Evolutionary conservation across 2,888 invertebrate genomes (phyloP), one percentile per base, ranked within the genome.

Genomic region (Archips crataeganus): DNA sequence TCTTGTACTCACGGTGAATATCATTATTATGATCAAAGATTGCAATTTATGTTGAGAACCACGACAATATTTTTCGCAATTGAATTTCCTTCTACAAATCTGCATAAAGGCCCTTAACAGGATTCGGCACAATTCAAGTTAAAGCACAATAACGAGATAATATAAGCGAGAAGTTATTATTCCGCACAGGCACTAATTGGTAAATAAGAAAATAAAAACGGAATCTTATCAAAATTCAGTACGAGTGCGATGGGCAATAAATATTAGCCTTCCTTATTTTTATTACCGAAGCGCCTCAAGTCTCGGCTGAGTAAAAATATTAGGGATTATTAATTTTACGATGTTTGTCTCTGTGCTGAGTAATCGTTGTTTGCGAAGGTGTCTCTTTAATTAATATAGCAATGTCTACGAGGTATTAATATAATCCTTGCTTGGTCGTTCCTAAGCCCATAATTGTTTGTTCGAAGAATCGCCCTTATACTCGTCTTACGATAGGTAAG

Each of bases 191-290:
- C 74, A 60, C 59, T 42, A 60, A 74, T 65, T 69, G 65, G 49
- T 69, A 51, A 74, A 74, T 63, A 65, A 61, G 69, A 65, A 70
- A 74, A 74, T 70, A 74, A 74, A 74, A 69, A 74, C 51, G 69
- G 51, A 34, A 65, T 51, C 65, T 70, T 65, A 74, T 74, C 69
- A 65, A 61, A 74, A 74, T 74, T 74, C 74, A 51, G 69, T 60
- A 45, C 60, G 69, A 64, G 65, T 42, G 45, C 60, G 57, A 54
- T 57, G 62, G 59, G 69, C 60, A 70, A 70, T 74, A 74, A 74
- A 74, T 74, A 74, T 70, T 74, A 74, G 64, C 42, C 45, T 39
- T 73, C 59, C 69, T 61, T 68, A 64, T 64, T 73, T 66, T 74
- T 70, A 74, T 70, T 64, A 64, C 68, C 68, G 59, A 73, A 42